Evolutionary conservation across 1,140 invertebrate species (phyloP).

Genomic region (Drosophila dunni): DNA sequence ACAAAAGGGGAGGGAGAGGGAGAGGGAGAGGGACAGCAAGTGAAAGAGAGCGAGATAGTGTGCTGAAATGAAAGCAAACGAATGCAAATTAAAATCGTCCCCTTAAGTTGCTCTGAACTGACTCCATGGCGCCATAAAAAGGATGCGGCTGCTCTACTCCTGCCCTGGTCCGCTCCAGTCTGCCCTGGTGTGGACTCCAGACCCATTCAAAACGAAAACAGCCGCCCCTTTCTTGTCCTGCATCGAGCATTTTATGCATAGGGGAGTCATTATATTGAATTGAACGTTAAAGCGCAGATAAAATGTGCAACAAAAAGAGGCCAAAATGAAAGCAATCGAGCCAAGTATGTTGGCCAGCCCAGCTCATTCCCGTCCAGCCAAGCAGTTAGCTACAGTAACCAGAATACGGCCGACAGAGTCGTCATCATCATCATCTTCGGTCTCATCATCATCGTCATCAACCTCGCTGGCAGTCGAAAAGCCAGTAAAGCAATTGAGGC

Average conservation of each 20-base stretch:
- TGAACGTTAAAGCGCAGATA: constrained; percentile 81
- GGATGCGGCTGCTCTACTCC: constrained; percentile 52
- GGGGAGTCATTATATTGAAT: constrained; percentile 83
- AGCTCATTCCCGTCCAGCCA: constrained; percentile 40
- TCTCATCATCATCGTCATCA: constrained; percentile 15
- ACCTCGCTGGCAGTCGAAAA: constrained; percentile 69
- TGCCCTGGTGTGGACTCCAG: not conserved
- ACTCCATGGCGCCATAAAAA: constrained; percentile 70
- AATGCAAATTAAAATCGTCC: constrained; percentile 83
- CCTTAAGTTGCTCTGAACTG: constrained; percentile 63
- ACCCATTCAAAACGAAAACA: constrained; percentile 14
- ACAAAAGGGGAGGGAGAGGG: not conserved
- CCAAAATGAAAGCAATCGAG: constrained; percentile 34
- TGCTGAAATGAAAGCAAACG: constrained; percentile 75
- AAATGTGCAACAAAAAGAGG: constrained; percentile 73
- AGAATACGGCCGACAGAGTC: not conserved
- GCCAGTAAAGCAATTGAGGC: constrained; percentile 83
- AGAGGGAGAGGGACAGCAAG: not conserved
- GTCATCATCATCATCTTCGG: constrained; percentile 22
- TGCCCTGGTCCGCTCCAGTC: constrained; percentile 12
- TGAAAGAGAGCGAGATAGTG: not conserved
- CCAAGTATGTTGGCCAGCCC: constrained; percentile 69
- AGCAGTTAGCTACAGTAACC: constrained; percentile 39
- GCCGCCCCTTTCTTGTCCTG: constrained; percentile 17
- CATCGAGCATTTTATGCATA: constrained; percentile 75